Conservation (phyloP, 2,888 invertebrate genomes). For the Julus scanicus region DNA sequence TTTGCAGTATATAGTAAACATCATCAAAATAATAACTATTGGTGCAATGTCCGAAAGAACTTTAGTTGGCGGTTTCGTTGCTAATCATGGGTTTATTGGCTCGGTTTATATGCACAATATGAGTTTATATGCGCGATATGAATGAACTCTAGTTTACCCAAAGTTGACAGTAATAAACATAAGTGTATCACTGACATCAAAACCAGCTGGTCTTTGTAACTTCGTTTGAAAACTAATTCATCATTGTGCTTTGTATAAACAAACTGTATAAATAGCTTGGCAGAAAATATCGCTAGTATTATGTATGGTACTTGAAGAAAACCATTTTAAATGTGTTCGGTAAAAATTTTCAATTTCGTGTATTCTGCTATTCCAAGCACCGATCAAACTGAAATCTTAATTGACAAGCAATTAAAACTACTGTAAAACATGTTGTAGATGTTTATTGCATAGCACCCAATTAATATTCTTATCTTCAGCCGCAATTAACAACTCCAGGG, state of each 20-base stretch:
- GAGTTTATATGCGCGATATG: background rate
- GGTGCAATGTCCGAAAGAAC: background rate
- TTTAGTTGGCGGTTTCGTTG: background rate
- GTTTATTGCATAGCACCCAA: slow-evolving; percentile 9
- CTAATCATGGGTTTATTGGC: background rate
- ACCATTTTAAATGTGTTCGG: background rate
- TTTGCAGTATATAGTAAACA: no score
- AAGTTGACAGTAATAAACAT: background rate
- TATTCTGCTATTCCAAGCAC: background rate
- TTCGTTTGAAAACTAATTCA: background rate
- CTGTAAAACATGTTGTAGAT: background rate
- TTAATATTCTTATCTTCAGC: slow-evolving; percentile 4
- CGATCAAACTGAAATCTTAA: background rate
- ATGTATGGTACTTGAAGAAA: no score
- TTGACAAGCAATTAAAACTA: slow-evolving; percentile 8
- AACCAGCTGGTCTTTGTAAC: slow-evolving; percentile 22
- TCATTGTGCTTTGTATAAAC: slow-evolving; percentile 23
- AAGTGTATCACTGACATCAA: background rate
- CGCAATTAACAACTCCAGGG: background rate
- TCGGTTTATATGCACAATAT: background rate
- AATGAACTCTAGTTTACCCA: background rate
- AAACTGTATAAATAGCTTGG: background rate
- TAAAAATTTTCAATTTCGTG: background rate
- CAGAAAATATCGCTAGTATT: background rate
- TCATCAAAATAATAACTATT: no score